Base-by-base conservation (phyloP, 1,140 invertebrate genomes). In the Propsilocerus akamusi region DNA sequence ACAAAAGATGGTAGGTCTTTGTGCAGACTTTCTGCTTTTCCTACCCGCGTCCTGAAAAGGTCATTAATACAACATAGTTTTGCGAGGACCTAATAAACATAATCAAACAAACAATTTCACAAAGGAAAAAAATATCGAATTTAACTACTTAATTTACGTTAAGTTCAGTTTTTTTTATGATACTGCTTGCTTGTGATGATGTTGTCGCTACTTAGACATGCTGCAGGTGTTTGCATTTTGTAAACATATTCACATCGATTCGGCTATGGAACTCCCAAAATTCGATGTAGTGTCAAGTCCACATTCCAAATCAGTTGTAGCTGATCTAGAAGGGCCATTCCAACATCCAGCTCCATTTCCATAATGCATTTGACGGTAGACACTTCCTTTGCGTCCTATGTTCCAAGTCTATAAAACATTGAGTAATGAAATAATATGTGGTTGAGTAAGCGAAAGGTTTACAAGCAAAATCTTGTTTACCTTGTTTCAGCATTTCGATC, bases 241-340 rank as follows among this genome's bases (percentile, higher is more conserved):
- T 94, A 88, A 32, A 80, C 73, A 63, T 99, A 99, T 74, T 98
- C 95, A 73, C 96, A 99, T 51, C 92, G 77, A 65, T 81, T 94
- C 7, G 96, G 95, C 70, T 99, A 95, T 23, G 78, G 74, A 0
- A 93, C 92, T 17, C 79, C 73, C 0, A 76, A 71, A 0, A 99
- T 58, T 66, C 81, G n/a, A n/a, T n/a, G n/a, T 77, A 54, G 86
- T 87, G 61, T 94, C 87, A 50, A 78, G 69, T 2, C 93, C 93
- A 72, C 96, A 99, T 17, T 65, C 71, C 4, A 98, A 64, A 54
- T 75, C 70, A 4, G 97, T 84, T 55, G 77, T 69, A 3, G 86
- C 83, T 2, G 85, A 86, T 56, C 96, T 73, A 49, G 83, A 76
- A 0, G 95, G 96, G 0, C 96, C 97, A 70, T 99, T 99, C 96